Base-by-base conservation (phyloP, 2,888 invertebrate species). In the Orgyia antiqua region DNA sequence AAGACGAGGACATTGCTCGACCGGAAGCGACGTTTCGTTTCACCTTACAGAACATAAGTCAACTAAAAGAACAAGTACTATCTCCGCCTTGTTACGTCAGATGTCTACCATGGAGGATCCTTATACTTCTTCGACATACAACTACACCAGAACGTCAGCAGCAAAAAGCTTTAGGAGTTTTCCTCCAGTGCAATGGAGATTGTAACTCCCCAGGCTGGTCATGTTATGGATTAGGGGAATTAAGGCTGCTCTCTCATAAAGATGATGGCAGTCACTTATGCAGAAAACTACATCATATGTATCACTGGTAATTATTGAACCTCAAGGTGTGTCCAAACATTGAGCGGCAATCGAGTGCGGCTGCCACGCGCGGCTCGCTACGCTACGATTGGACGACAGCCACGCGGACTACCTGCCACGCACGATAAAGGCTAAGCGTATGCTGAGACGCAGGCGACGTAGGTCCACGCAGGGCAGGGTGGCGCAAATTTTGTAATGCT, bases 51-150 rank as follows among this genome's bases (percentile, higher is more conserved):
- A 93, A 94, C 73, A 93, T 99, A 56, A 94, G 94, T 52, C 94
- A 95, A 65, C 88, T 98, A 46, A 94, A 94, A 88, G 89, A 93
- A 51, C 91, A 92, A 42, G 89, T 91, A 20, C 87, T 98, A 8
- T 98, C 98, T 8, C 94, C 94, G 3, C 91, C 97, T 1, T 95
- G 94, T 59, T 96, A 92, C 79, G 96, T 98, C 3, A 89, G 99
- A 33, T 98, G 98, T 84, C 87, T 99, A 56, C 99, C 99, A 31
- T 99, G 99, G 99, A 97, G 96, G 82, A 98, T 99, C 45, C 94
- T 99, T 90, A 95, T 97, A 4, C 94, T 98, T 89, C 94, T 96
- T 8, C 89, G 97, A 3, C 63, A 76, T 33, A 92, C 92, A 42
- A 90, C 91, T 2, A 92, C 92, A 36, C 91, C 92, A 39, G 94